phyloP scores from a whole-genome alignment of 2,888 invertebrate genomes.

The Cybosia mesomella region DNA sequence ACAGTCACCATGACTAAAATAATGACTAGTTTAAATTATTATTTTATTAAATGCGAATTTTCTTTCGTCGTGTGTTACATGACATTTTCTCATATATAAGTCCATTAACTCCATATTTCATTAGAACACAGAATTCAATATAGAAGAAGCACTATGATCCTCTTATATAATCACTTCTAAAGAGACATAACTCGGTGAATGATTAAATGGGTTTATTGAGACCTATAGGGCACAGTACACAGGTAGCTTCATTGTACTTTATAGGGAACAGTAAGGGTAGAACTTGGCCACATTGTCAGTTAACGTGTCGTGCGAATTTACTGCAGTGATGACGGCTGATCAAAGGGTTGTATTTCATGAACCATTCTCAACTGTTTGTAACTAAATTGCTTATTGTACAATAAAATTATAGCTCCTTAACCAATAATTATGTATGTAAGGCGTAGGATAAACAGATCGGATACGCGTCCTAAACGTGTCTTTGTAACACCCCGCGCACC shows the following conservation, averaged over 20 bases:
- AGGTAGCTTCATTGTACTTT: too few species aligned
- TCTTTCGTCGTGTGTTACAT: neutral
- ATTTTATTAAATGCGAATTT: neutral
- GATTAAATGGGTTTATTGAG: neutral
- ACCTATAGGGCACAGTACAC: neutral
- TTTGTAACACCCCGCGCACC: too few species aligned
- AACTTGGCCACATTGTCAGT: neutral
- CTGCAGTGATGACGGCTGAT: too few species aligned
- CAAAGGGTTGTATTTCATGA: too few species aligned
- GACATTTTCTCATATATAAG: neutral
- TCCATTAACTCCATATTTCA: slow-evolving; percentile 9
- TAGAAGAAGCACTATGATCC: neutral
- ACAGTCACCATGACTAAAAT: too few species aligned
- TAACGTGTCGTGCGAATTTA: too few species aligned
- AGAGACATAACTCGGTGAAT: neutral
- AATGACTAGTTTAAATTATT: neutral
- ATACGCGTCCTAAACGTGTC: too few species aligned
- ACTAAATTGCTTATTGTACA: too few species aligned
- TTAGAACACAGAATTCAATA: slow-evolving; percentile 3
- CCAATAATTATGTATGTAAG: too few species aligned
- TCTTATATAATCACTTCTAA: neutral
- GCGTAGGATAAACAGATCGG: too few species aligned
- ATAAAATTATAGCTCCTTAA: too few species aligned
- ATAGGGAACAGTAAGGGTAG: neutral
- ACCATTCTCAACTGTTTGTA: too few species aligned